A percentile compares a stretch with the other conserved stretches of the same genome.
These are phyloP conservation scores for Lates calcarifer DNA, from an alignment of 2,113 vertebrate genomes.

Conservation along the genomic window DNA sequence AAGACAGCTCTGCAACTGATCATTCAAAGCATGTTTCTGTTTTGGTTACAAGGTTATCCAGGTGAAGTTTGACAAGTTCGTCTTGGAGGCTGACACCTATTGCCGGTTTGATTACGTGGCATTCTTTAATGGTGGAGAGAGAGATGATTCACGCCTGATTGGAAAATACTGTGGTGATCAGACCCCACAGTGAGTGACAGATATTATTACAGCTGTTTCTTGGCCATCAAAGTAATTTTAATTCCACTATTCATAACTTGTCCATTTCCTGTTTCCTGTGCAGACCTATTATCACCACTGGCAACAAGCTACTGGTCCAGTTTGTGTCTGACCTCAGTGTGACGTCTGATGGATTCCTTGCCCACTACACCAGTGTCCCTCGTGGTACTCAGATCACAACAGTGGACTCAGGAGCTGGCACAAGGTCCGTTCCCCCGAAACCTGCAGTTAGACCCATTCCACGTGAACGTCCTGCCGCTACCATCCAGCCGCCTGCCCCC, in stretches of 20 bases:
- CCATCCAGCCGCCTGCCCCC: constrained; percentile 36
- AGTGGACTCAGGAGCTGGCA: constrained; percentile 17
- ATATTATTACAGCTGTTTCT: background rate
- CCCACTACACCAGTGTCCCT: constrained; percentile 82
- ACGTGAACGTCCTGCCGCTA: background rate
- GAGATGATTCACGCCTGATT: constrained; percentile 85
- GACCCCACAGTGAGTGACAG: constrained; percentile 84
- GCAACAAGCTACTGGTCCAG: constrained; percentile 90
- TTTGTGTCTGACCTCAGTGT: constrained; percentile 94
- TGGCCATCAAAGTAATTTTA: background rate
- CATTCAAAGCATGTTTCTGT: background rate
- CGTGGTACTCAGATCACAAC: constrained; percentile 48
- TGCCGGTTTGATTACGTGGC: constrained; percentile 94
- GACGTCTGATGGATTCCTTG: constrained; percentile 91
- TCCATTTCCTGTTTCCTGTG: constrained; percentile 13
- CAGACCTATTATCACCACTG: constrained; percentile 83
- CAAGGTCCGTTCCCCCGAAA: constrained; percentile 23
- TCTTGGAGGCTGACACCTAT: constrained; percentile 88
- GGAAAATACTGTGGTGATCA: constrained; percentile 90
- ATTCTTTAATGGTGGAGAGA: constrained; percentile 89
- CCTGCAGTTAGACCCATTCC: constrained; percentile 46
- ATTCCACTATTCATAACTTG: constrained; percentile 6
- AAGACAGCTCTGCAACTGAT: background rate
- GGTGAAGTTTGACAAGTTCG: constrained; percentile 90
- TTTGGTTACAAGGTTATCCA: constrained; percentile 84